Evolutionary conservation across 2,888 invertebrate species (phyloP).

Genomic region (Drosophila borealis): DNA sequence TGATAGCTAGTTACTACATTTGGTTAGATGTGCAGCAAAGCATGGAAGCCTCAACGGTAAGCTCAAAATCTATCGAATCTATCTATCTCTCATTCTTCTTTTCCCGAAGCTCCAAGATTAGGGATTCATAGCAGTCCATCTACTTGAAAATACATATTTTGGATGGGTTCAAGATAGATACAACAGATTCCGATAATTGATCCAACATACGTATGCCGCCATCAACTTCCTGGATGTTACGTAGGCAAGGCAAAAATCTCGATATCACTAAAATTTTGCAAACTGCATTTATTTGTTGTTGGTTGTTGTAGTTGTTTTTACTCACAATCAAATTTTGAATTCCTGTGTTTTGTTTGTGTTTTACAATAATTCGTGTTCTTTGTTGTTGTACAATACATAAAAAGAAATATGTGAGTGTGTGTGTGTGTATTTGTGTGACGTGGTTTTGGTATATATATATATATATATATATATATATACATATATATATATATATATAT

Average conservation of each 20-base stretch:
- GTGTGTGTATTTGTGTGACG: too few species aligned
- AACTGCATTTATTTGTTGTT: conserved; percentile 58
- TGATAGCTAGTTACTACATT: too few species aligned
- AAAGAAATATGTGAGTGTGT: conserved; percentile 36
- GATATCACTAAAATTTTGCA: conserved; percentile 67
- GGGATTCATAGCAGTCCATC: too few species aligned
- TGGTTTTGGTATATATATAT: conserved; percentile 1
- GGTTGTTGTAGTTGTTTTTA: conserved; percentile 12
- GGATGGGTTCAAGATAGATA: too few species aligned
- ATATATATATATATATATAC: background rate
- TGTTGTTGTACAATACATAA: conserved; percentile 58
- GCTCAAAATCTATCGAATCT: too few species aligned
- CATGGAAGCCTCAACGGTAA: too few species aligned
- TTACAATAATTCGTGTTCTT: conserved; percentile 50
- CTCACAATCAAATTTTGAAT: conserved; percentile 35
- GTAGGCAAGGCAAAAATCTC: conserved; percentile 6
- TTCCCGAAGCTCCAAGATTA: too few species aligned
- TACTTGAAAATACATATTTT: too few species aligned
- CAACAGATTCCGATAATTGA: too few species aligned
- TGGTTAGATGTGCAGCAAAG: too few species aligned
- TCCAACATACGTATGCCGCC: background rate
- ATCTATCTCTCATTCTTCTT: too few species aligned
- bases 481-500: background rate
- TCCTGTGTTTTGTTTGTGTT: conserved; percentile 28
- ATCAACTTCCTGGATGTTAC: background rate